These are phyloP conservation scores for Bothrops jararaca DNA, from an alignment of 2,113 vertebrate genomes.

Conservation along the genomic window DNA sequence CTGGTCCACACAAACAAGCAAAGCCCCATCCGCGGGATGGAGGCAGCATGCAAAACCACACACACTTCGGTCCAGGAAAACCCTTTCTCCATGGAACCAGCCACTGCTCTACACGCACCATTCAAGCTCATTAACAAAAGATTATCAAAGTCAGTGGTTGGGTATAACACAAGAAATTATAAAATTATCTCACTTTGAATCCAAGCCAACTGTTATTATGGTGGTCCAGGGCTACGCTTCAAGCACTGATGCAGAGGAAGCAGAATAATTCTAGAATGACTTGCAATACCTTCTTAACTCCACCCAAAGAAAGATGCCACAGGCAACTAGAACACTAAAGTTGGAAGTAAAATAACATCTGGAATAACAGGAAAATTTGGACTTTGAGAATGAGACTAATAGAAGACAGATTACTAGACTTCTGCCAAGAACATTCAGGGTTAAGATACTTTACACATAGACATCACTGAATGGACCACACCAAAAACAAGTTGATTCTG, in stretches of 20 bases:
- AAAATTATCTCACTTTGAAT: neutral
- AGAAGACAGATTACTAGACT: neutral
- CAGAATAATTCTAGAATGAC: neutral
- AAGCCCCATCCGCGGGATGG: too few species aligned
- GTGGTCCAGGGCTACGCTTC: neutral
- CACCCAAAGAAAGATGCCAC: neutral
- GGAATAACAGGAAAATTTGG: neutral
- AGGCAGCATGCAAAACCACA: too few species aligned
- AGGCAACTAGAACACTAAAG: neutral
- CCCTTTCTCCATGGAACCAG: too few species aligned
- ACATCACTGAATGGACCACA: neutral
- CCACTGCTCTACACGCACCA: too few species aligned
- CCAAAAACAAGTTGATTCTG: neutral
- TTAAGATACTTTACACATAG: neutral
- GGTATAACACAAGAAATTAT: neutral
- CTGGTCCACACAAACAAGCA: too few species aligned
- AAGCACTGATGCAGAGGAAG: neutral
- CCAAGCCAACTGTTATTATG: neutral
- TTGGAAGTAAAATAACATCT: neutral
- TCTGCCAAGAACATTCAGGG: neutral
- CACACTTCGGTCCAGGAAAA: too few species aligned
- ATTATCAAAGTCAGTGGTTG: neutral
- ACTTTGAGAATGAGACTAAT: neutral
- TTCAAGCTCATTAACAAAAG: neutral
- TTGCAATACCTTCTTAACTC: neutral